Evolutionary conservation across 1,140 invertebrate species (phyloP).

Genomic region (Prorops nasuta): DNA sequence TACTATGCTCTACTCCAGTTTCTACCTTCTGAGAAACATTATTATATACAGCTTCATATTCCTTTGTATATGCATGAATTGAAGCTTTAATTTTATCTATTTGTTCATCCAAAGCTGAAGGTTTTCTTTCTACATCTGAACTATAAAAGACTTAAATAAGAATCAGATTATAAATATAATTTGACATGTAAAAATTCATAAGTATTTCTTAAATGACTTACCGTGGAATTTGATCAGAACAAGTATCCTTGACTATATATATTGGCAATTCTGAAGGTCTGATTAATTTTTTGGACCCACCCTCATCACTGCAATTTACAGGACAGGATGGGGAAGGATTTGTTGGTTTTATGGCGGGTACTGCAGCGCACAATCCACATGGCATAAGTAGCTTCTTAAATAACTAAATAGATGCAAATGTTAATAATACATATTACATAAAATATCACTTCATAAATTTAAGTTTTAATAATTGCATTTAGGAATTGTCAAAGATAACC

Average conservation of each 20-base stretch:
- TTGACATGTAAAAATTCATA: slow-evolving; percentile 52
- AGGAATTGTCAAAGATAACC: neutral
- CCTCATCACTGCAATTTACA: slow-evolving; percentile 18
- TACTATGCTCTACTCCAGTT: slow-evolving; percentile 42
- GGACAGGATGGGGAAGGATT: slow-evolving; percentile 18
- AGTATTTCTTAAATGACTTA: too few species aligned
- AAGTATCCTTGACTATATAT: slow-evolving; percentile 38
- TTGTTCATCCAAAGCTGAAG: slow-evolving; percentile 36
- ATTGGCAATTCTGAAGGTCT: slow-evolving; percentile 49
- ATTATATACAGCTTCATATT: slow-evolving; percentile 30
- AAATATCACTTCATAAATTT: neutral
- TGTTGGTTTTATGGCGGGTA: slow-evolving; percentile 34
- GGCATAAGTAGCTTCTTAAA: slow-evolving; percentile 52
- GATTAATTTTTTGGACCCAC: slow-evolving; percentile 30
- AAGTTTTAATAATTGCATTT: neutral
- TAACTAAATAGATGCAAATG: slow-evolving; percentile 30
- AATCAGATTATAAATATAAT: slow-evolving; percentile 17
- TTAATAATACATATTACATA: neutral
- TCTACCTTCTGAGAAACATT: slow-evolving; percentile 31
- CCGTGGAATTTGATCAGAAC: slow-evolving; percentile 35
- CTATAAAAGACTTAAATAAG: too few species aligned
- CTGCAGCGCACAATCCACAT: slow-evolving; percentile 47
- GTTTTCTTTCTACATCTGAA: too few species aligned
- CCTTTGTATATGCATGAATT: slow-evolving; percentile 27
- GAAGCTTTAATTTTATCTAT: slow-evolving; percentile 40